Percentiles rank a stretch among this genome's conserved stretches.
phyloP scores from a whole-genome alignment of 2,113 vertebrate genomes.

The Apodemus sylvaticus region DNA sequence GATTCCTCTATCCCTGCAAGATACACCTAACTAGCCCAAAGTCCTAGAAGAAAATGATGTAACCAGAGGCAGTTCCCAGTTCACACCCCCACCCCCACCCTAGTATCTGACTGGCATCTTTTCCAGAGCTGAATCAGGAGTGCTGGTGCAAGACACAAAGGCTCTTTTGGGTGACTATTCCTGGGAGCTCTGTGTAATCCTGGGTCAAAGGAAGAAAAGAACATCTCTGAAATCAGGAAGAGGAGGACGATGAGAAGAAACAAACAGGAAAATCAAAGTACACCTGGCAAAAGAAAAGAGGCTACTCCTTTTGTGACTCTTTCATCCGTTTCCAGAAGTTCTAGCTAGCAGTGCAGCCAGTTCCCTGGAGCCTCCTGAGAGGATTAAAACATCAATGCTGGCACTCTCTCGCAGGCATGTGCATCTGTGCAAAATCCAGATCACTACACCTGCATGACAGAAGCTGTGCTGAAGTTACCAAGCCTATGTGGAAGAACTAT shows the following conservation, averaged over 20 bases:
- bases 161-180: not conserved
- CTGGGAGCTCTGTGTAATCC: not conserved
- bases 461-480: not conserved
- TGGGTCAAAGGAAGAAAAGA: not conserved
- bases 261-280: not conserved
- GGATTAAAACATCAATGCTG: not conserved
- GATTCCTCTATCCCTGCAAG: not conserved
- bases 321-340: not conserved
- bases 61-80: not conserved
- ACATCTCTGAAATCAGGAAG: not conserved
- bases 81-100: not conserved
- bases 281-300: not conserved
- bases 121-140: not conserved
- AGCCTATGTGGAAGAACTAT: not conserved
- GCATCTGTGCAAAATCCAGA: not conserved
- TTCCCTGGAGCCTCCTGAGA: not conserved
- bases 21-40: not conserved
- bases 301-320: not conserved
- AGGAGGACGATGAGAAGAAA: not conserved
- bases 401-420: not conserved
- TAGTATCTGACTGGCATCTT: not conserved
- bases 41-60: not conserved
- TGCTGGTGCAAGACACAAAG: slow-evolving; percentile 33
- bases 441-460: not conserved
- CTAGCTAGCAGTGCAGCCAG: not conserved